Evolutionary conservation across 2,113 vertebrate genomes (phyloP).

Genomic region (Nyctibius bracteatus): DNA sequence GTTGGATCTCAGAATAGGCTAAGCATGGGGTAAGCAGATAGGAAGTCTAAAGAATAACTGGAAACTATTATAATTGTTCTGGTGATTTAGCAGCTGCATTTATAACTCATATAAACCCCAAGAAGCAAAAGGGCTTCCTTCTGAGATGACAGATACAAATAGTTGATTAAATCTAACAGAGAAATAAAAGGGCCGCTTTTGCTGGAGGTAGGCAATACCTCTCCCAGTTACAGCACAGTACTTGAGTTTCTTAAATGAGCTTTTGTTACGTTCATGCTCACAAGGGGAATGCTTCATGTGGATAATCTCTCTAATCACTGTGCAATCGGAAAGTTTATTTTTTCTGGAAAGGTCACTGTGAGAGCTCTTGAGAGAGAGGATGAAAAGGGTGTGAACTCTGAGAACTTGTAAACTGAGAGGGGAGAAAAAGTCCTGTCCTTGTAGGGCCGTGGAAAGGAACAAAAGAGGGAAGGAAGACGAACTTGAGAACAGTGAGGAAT

Average conservation of each 20-base stretch:
- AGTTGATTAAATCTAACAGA: not conserved
- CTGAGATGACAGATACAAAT: not conserved
- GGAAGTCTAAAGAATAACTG: not conserved
- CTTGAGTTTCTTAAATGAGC: not conserved
- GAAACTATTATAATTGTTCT: not conserved
- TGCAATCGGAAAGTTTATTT: conserved; percentile 22
- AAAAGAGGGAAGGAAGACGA: not conserved
- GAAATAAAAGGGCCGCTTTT: not conserved
- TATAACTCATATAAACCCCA: not conserved
- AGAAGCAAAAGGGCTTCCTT: not conserved
- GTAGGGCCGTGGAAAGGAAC: not conserved
- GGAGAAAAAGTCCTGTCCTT: not conserved
- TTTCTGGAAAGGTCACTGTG: conserved; percentile 1
- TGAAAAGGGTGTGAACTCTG: conserved; percentile 23
- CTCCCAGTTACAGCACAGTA: not conserved
- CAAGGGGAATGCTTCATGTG: not conserved
- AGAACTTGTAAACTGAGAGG: not conserved
- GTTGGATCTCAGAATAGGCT: not conserved
- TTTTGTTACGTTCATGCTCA: not conserved
- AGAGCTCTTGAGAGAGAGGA: not conserved
- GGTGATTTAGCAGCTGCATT: not conserved
- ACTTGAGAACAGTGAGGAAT: not conserved
- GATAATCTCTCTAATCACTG: conserved; percentile 18
- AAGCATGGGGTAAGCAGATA: not conserved
- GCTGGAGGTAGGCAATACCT: not conserved